Conservation (phyloP, 2,888 invertebrate genomes). For the Tachina lurida region DNA sequence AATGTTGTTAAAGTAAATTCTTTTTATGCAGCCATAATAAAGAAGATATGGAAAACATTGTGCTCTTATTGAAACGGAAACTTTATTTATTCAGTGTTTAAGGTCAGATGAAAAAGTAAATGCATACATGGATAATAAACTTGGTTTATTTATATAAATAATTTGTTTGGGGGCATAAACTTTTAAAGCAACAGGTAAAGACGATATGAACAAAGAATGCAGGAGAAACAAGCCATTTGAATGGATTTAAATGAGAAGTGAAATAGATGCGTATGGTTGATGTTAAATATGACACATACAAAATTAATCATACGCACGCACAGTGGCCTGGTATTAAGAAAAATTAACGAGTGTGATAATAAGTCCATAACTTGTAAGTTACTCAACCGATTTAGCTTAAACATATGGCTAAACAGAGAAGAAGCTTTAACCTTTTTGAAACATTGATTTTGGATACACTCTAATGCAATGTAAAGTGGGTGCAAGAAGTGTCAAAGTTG, state of each 20-base stretch:
- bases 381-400: not conserved
- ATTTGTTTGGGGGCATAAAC: not conserved
- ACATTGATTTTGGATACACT: no score
- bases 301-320: not conserved
- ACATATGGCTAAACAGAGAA: not conserved
- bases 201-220: not conserved
- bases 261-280: not conserved
- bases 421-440: no score
- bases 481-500: no score
- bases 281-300: not conserved
- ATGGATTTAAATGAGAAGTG: not conserved
- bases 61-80: conserved; percentile 6
- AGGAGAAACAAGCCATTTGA: not conserved
- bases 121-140: conserved; percentile 1
- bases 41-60: conserved; percentile 3
- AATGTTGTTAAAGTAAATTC: conserved; percentile 4
- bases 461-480: no score
- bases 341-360: not conserved
- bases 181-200: conserved; percentile 38
- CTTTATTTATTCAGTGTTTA: conserved; percentile 19
- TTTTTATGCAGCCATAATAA: conserved; percentile 16
- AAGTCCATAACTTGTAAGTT: no score
- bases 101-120: conserved; percentile 39
- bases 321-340: no score
- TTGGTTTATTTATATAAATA: not conserved